Percentiles rank a stretch among this genome's conserved stretches.
These are phyloP conservation scores for Hololepta plana DNA, from an alignment of 2,888 invertebrate species.

Conservation along the genomic window DNA sequence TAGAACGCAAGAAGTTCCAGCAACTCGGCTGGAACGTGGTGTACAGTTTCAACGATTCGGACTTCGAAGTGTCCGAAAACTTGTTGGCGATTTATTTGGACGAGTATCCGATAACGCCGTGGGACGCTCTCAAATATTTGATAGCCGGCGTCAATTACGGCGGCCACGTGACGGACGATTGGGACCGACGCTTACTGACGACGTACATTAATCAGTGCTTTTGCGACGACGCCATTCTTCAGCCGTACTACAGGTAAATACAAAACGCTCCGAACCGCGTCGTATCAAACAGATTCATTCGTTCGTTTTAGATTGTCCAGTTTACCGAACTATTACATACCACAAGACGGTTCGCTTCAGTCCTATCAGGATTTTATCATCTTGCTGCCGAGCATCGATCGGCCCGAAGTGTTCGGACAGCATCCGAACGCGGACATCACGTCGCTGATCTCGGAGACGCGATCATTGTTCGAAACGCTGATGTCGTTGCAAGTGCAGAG, in stretches of 20 bases:
- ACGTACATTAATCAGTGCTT: conserved; percentile 76
- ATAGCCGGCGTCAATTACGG: conserved; percentile 83
- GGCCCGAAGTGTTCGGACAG: conserved; percentile 78
- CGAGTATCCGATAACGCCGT: conserved; percentile 68
- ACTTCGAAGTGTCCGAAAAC: conserved; percentile 78
- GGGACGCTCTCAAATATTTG: conserved; percentile 77
- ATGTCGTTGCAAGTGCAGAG: conserved; percentile 58
- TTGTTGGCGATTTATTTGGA: conserved; percentile 68
- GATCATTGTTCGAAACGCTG: conserved; percentile 57
- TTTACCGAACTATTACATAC: conserved; percentile 62
- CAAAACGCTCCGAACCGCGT: background rate
- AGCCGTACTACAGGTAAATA: conserved; percentile 41
- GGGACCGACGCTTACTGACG: conserved; percentile 53
- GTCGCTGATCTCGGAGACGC: conserved; percentile 63
- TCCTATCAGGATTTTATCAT: conserved; percentile 68
- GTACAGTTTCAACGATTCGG: conserved; percentile 82
- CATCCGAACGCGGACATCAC: conserved; percentile 82
- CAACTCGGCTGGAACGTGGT: conserved; percentile 80
- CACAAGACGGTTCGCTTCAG: conserved; percentile 61
- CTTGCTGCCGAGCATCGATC: conserved; percentile 57
- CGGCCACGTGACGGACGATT: conserved; percentile 66
- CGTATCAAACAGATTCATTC: background rate
- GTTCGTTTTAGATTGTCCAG: conserved; percentile 42
- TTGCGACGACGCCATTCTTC: conserved; percentile 47
- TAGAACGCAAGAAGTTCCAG: conserved; percentile 73